Evolutionary conservation across 2,113 vertebrate species (phyloP).

Genomic region (Chaetodon trifascialis): DNA sequence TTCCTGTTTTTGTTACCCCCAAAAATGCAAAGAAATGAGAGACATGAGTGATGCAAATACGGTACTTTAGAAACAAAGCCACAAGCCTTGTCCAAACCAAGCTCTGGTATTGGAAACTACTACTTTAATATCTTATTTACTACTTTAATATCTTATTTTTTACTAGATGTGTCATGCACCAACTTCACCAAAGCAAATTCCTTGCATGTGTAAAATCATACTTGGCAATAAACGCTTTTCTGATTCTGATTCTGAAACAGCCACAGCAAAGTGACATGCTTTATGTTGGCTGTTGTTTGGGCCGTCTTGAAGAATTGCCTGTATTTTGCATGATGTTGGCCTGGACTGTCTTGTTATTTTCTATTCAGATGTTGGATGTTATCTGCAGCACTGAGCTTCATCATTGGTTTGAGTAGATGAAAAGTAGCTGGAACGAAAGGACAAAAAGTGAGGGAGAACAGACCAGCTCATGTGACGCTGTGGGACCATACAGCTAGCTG

Average conservation of each 20-base stretch:
- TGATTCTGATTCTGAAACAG: too few species aligned
- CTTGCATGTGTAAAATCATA: too few species aligned
- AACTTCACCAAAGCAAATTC: too few species aligned
- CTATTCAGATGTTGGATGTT: neutral
- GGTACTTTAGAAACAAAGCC: neutral
- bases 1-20: neutral
- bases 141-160: too few species aligned
- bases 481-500: neutral
- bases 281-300: neutral
- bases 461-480: neutral
- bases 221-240: too few species aligned
- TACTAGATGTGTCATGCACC: too few species aligned
- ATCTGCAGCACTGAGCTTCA: neutral
- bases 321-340: neutral
- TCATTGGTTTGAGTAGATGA: neutral
- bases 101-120: neutral
- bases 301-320: neutral
- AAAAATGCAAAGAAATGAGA: neutral
- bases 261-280: neutral
- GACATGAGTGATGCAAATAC: neutral
- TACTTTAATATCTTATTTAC: too few species aligned
- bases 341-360: neutral
- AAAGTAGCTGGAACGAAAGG: neutral
- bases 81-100: neutral
- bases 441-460: slow-evolving; percentile 7